Evolutionary conservation across 2,888 invertebrate genomes (phyloP), one percentile per base, ranked within the genome.

Genomic region (Acanthococcus lagerstroemiae): DNA sequence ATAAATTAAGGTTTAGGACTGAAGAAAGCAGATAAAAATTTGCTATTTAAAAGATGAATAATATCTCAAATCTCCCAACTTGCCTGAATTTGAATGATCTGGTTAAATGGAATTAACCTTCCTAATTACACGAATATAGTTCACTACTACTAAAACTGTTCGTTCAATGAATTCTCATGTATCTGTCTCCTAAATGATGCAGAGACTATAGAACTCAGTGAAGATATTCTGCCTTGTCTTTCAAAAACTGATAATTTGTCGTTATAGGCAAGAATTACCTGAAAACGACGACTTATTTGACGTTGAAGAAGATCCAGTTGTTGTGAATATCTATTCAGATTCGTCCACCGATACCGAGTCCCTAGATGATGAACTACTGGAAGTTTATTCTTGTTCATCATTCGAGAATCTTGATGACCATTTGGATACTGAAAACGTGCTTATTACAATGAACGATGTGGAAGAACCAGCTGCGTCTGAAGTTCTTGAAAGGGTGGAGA

Each of bases 341-440:
- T n/a, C 52, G 27, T 54, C 52, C 21, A 60, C 48, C 27, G 63
- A 63, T n/a, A 63, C 54, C 3, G 54, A 22, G n/a, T 30, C 52
- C 17, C 3, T 37, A 9, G 52, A 26, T 21, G 61, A 61, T 17
- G 50, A 48, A n/a, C 48, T 27, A n/a, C 9, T 19, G 4, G 24
- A 24, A 12, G 4, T 4, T 22, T 19, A 19, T 52, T 19, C 24
- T 12, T 6, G 4, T 6, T 15, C 24, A 19, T 24, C 52, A 15
- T 17, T 19, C 4, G 21, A 52, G 4, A 24, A 19, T 5, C 22
- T 22, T 4, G 9, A 52, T 21, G 4, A 52, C 3, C 22, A 27
- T 27, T 12, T 17, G 5, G 4, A 55, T 3, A n/a, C 25, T n/a
- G 22, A n/a, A 2, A 9, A 55, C 2, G 26, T 6, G n/a, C 3